A percentile compares a stretch with the other conserved stretches of the same genome.
These are phyloP conservation scores for Papilio protenor DNA, from an alignment of 2,888 invertebrate species.

Conservation along the genomic window DNA sequence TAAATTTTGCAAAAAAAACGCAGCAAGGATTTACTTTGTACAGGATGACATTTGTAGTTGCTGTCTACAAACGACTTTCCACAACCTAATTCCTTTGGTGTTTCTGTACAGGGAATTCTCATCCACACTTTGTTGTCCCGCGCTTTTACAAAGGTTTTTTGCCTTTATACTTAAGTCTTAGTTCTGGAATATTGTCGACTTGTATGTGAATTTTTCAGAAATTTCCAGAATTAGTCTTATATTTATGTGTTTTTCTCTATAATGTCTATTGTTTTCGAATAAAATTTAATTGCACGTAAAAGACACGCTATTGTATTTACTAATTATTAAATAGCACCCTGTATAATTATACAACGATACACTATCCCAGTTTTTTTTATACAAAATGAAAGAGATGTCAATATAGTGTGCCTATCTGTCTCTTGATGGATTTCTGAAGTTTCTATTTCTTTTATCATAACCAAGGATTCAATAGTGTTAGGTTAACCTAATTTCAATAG, in stretches of 20 bases:
- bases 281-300: no score
- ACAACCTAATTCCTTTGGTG: constrained; percentile 41
- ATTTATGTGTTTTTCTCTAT: background rate
- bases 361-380: no score
- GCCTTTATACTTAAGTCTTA: constrained; percentile 34
- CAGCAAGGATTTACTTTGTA: constrained; percentile 21
- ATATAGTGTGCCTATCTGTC: no score
- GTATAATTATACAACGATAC: no score
- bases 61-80: constrained; percentile 5
- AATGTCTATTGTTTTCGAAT: background rate
- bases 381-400: no score
- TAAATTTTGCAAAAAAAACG: constrained; percentile 5
- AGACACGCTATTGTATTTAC: no score
- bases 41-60: constrained; percentile 18
- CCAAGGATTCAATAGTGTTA: no score
- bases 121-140: constrained; percentile 38
- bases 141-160: constrained; percentile 38
- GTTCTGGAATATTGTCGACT: constrained; percentile 14
- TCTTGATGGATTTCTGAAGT: no score
- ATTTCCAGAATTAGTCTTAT: background rate
- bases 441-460: no score
- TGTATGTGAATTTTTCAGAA: constrained; percentile 5
- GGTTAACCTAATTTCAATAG: no score
- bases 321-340: no score
- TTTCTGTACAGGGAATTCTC: constrained; percentile 17